A percentile compares a stretch with the other conserved stretches of the same genome.
phyloP scores from a whole-genome alignment of 2,888 invertebrate genomes.

The Epistrophe eligans region DNA sequence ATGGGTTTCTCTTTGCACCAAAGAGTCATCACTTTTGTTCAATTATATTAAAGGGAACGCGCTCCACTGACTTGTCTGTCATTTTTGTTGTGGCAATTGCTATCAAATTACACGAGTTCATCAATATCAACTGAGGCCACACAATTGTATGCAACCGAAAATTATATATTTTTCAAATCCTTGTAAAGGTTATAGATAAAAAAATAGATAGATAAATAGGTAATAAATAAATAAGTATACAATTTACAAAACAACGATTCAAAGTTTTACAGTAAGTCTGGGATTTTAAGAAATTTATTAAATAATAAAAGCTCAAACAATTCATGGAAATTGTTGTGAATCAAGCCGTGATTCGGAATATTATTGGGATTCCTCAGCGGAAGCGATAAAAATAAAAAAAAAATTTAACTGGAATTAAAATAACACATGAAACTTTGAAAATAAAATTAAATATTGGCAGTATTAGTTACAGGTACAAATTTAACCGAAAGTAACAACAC shows the following conservation, averaged over 20 bases:
- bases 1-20: slow-evolving; percentile 15
- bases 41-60: slow-evolving; percentile 17
- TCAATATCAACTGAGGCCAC: slow-evolving; percentile 6
- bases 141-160: background rate
- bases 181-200: too few species aligned
- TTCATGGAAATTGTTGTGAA: background rate
- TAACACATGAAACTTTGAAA: slow-evolving; percentile 10
- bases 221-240: too few species aligned
- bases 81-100: background rate
- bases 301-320: background rate
- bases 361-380: slow-evolving; percentile 6
- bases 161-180: background rate
- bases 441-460: background rate
- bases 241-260: background rate
- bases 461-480: slow-evolving; percentile 9
- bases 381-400: background rate
- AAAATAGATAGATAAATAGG: too few species aligned
- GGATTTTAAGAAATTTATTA: background rate
- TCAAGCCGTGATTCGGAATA: slow-evolving; percentile 19
- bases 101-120: slow-evolving; percentile 19
- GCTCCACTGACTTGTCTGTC: slow-evolving; percentile 39
- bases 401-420: slow-evolving; percentile 20
- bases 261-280: background rate
- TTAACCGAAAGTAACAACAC: background rate
- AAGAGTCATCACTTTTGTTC: slow-evolving; percentile 13